Evolutionary conservation across 2,888 invertebrate species (phyloP).

Genomic region (Junonia oenone): DNA sequence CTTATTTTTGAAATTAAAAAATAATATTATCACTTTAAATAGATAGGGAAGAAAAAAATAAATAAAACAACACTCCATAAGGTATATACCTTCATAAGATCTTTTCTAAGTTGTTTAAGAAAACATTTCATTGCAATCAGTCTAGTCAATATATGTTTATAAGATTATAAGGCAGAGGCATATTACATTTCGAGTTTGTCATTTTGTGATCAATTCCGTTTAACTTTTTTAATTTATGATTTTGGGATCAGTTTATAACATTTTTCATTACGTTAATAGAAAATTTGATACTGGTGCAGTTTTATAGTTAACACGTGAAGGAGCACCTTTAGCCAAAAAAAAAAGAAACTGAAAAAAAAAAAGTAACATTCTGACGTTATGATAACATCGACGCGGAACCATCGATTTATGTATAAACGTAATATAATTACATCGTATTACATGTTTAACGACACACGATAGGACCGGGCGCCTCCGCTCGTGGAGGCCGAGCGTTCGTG

Average conservation of each 20-base stretch:
- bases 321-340: conserved; percentile 19
- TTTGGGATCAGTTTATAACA: neutral
- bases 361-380: neutral
- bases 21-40: neutral
- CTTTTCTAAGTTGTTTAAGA: too few species aligned
- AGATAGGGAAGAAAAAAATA: too few species aligned
- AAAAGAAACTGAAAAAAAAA: neutral
- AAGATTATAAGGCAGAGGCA: neutral
- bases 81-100: neutral
- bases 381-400: conserved; percentile 1
- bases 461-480: neutral
- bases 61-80: too few species aligned
- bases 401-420: neutral
- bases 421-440: neutral
- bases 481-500: too few species aligned
- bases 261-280: neutral
- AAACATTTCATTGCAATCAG: too few species aligned
- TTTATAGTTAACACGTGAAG: neutral
- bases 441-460: neutral
- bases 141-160: too few species aligned
- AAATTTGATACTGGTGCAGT: neutral
- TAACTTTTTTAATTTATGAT: neutral
- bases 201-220: neutral
- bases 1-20: neutral
- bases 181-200: neutral